Evolutionary conservation across 2,797 vertebrate species (phyloP), one percentile per base, ranked within the genome.

Genomic region (Pogoniulus pusillus): DNA sequence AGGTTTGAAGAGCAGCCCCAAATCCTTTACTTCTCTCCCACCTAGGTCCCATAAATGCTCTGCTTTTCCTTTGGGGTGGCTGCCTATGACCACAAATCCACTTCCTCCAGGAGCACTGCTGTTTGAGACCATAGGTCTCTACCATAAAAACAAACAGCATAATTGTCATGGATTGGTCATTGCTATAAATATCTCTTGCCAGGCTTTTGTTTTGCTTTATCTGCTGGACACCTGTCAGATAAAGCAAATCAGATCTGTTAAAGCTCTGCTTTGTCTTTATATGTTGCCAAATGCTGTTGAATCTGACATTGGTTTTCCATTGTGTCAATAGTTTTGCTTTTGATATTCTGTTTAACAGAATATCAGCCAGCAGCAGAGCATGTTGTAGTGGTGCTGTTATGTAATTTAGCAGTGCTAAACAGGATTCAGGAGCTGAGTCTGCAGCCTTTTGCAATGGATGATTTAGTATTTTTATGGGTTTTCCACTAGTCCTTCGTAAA

Each of bases 331-430:
- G 54, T 79, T 91, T 89, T 84, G 43, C 39, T 75, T 93, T 90
- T 60, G 13, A n/a, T 37, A 88, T 93, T 82, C 65, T 82, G 27
- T 89, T 93, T 62, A 93, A 75, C 12, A 35, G 93, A 87, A 78
- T 78, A 85, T 73, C 64, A 91, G 23, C 43, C 54, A 74, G 57
- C 79, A 76, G 58, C 26, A 91, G 69, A 45, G 84, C 39, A 34
- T 47, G 66, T 22, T 84, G 37, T 69, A 77, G 37, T 39, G 49
- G 34, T 86, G 71, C 43, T 85, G 54, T 68, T 93, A 68, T 71
- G 53, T 66, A 92, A 89, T 81, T 85, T 91, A 85, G 64, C 53
- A 68, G 39, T 58, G 39, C 35, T 88, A 86, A 89, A 68, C 6
- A 82, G 53, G 32, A 76, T 63, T 78, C 80, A 89, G 64, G 62